Evolutionary conservation across 2,797 vertebrate species (phyloP), one percentile per base, ranked within the genome.

Genomic region (Phalloptychus januarius): DNA sequence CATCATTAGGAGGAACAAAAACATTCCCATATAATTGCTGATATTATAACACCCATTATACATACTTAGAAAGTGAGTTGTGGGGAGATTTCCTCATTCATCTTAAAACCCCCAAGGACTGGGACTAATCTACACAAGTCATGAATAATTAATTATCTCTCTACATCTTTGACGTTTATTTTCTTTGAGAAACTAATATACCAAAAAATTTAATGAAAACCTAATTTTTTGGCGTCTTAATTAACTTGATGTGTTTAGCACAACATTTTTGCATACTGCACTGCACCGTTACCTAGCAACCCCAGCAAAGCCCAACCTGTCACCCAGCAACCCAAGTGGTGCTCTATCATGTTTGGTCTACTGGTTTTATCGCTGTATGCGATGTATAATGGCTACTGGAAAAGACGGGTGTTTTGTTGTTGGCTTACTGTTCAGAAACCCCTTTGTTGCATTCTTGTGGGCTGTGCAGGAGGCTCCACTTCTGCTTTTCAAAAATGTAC

Each of bases 41-140:
- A 90, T 90, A 94, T 95, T 95, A 95, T 95, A 96, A 95, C 91
- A 80, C 84, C 93, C 90, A 92, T 96, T 97, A 96, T 88, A 93
- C 92, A 92, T 93, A 90, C 91, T 96, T 94, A 94, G 89, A 95
- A 92, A 90, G 65, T 87, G 91, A 94, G 91, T 91, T 42, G 75
- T 80, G 92, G 87, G 83, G 85, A 91, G 91, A 95, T 88, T 85
- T 80, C 84, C 87, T 95, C 87, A 94, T 96, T 96, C 94, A 88
- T 96, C 93, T 95, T 82, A 74, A 89, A 93, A 81, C 93, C 94
- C 83, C 75, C 88, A 91, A 28, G 92, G 94, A 95, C 90, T 71
- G 83, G 79, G 89, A 92, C 75, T 81, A 73, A 80, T 76, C 71
- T 91, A 46, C 69, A 86, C 77, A 88, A 84, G 85, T 77, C 88